Conservation (phyloP, 35 echinoderm and acorn worm species). For the Heliocidaris erythrogramma region DNA sequence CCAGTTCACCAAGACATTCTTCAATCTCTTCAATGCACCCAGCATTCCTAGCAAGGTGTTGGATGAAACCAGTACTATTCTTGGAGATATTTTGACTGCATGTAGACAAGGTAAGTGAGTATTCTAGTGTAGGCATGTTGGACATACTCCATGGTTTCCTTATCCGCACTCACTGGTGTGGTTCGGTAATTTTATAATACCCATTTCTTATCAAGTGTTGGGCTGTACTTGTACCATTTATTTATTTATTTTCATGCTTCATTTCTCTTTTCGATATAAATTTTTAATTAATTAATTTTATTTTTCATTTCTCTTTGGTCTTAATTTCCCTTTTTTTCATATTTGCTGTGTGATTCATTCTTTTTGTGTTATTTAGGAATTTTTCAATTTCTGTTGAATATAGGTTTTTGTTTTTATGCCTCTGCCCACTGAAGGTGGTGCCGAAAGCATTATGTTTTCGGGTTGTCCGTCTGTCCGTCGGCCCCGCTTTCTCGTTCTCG, state of each 20-base stretch:
- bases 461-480: no score
- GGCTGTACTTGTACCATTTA: no score
- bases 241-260: no score
- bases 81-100: not conserved
- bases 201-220: no score
- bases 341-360: not conserved
- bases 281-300: not conserved
- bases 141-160: no score
- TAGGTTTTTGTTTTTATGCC: no score
- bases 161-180: no score
- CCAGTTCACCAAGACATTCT: constrained; percentile 47
- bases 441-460: no score
- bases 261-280: no score
- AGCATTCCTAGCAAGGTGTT: not conserved
- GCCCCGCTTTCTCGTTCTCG: no score
- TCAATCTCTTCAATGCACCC: not conserved
- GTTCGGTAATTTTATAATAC: no score
- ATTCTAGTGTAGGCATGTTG: not conserved
- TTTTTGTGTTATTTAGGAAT: not conserved
- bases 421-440: no score
- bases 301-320: not conserved
- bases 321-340: not conserved
- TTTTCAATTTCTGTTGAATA: not conserved
- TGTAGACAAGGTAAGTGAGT: not conserved
- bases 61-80: not conserved